Base-by-base conservation (phyloP, 2,888 invertebrate genomes). In the Lasius fuliginosus region DNA sequence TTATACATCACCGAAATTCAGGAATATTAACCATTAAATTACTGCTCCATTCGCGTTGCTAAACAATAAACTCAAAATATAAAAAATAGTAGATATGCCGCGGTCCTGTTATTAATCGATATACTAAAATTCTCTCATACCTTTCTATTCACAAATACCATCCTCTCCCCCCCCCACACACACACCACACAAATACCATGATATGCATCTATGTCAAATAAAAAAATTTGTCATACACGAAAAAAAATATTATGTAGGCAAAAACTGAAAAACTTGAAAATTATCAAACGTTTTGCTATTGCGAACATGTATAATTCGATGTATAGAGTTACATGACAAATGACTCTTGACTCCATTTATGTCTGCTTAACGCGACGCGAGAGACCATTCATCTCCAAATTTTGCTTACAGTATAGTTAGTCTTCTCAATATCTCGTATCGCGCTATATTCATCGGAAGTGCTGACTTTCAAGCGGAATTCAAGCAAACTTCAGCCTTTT, bases 361-460 rank as follows among this genome's bases (percentile, higher is more conserved):
- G 36, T 71, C 73, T 60, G 46, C 46, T 60, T 71, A 71, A 73
- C 42, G 58, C 23, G 46, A 79, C 79, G 46, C 27, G 60, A 60
- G 46, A 60, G 58, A 71, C 73, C 60, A 81, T 81, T 60, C 79
- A 79, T 81, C 73, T 71, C 33, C 73, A 23, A 81, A 62, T 81
- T 62, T 56, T 77, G 68, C 77, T 77, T 68, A 27, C 46, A 36
- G 33, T 46, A 53, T 8, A 81, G 73, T 71, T 81, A 71, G 36
- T 73, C 27, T 46, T 33, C 46, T 30, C 71, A 6, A 33, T 79
- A 71, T 53, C 53, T 68, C 18, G 68, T 49, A 27, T 69, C 23
- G 73, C 71, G 79, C 60, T 60, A 58, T 46, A 71, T 71, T 81
- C 73, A 36, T 27, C 53, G 42, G 27, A 12, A 49, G 2, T 6